phyloP scores from a whole-genome alignment of 1,140 invertebrate genomes.

The Tetramorium parvispinum region DNA sequence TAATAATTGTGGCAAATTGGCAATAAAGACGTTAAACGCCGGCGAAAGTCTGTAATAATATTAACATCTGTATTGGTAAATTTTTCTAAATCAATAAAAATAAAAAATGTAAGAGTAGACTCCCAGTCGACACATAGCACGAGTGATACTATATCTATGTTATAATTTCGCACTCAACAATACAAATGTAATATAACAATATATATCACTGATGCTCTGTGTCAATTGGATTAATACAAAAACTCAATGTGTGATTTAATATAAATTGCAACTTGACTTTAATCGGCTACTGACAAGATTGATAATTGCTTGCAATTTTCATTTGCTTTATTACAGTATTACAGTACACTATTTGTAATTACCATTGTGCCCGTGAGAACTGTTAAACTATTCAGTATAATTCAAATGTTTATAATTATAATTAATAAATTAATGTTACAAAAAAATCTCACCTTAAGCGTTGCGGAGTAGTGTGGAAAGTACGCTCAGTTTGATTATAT shows the following conservation, averaged over 20 bases:
- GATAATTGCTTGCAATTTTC: not conserved
- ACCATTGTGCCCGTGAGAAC: not conserved
- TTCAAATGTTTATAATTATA: not conserved
- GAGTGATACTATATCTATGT: no score
- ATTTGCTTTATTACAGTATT: not conserved
- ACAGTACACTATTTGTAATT: not conserved
- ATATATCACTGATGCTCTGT: no score
- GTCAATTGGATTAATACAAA: not conserved
- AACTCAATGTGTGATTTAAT: not conserved
- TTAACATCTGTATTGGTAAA: not conserved
- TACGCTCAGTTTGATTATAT: constrained; percentile 96
- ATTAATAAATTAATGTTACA: not conserved
- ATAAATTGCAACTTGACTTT: not conserved
- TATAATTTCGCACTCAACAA: no score
- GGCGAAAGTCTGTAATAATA: constrained; percentile 90
- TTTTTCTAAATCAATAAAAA: not conserved
- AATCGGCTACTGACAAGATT: not conserved
- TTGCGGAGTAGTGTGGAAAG: constrained; percentile 95
- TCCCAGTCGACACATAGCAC: no score
- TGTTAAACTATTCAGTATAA: not conserved
- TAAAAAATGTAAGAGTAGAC: not conserved
- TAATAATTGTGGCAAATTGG: constrained; percentile 96
- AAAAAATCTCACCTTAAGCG: constrained; percentile 89
- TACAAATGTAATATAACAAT: no score
- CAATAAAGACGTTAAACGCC: constrained; percentile 98